These are phyloP conservation scores for Numenius arquata DNA, from an alignment of 2,113 vertebrate genomes.

Conservation along the genomic window DNA sequence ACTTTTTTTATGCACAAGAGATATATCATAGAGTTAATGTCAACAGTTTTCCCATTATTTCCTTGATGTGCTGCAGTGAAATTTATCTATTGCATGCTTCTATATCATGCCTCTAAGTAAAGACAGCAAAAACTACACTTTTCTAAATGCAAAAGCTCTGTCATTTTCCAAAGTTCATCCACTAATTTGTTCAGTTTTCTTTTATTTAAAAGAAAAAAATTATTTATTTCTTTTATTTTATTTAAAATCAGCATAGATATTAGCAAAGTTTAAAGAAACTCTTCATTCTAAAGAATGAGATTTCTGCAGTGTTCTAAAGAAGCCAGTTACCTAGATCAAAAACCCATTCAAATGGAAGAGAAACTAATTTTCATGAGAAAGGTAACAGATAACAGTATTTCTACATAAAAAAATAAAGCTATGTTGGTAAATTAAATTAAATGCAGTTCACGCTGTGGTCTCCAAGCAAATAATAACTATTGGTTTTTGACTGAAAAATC, in stretches of 20 bases:
- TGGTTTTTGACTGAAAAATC: background rate
- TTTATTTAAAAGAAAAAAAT: background rate
- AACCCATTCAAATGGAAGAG: background rate
- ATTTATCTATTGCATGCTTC: background rate
- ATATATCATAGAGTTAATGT: background rate
- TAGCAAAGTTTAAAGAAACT: background rate
- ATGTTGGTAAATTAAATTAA: background rate
- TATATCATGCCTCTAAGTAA: background rate
- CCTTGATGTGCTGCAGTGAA: background rate
- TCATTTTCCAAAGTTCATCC: background rate
- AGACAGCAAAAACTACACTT: background rate
- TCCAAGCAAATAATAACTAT: background rate
- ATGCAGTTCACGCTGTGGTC: background rate
- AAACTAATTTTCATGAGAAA: background rate
- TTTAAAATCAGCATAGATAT: background rate
- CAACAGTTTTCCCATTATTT: background rate
- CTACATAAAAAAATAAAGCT: background rate
- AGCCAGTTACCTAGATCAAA: background rate
- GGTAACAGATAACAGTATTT: background rate
- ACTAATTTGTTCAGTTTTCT: background rate
- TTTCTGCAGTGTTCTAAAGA: background rate
- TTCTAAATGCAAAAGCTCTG: background rate
- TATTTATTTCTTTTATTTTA: too few species aligned
- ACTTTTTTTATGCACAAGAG: background rate
- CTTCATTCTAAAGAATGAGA: background rate